phyloP scores from a whole-genome alignment of 2,797 vertebrate genomes.

The Sciaenops ocellatus region DNA sequence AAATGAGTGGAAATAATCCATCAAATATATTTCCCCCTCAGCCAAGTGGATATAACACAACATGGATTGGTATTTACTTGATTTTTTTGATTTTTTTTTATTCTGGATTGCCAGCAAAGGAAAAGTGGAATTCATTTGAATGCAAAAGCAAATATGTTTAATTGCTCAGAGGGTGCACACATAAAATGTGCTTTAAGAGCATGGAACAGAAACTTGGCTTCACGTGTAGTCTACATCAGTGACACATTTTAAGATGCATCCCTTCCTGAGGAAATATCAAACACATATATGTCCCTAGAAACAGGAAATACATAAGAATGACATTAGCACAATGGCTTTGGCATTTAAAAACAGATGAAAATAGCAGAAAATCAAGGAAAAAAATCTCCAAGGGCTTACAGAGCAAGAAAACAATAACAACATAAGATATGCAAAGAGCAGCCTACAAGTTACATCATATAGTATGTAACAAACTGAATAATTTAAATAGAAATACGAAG shows the following conservation, averaged over 20 bases:
- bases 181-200: constrained; percentile 9
- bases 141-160: constrained; percentile 21
- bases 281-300: neutral
- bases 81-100: constrained; percentile 10
- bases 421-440: neutral
- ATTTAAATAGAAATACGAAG: neutral
- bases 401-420: neutral
- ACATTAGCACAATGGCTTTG: neutral
- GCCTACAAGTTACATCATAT: neutral
- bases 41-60: constrained; percentile 37
- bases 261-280: constrained; percentile 30
- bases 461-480: neutral
- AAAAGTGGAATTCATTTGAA: neutral
- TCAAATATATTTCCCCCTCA: constrained; percentile 56
- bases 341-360: neutral
- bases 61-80: neutral
- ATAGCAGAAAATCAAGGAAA: neutral
- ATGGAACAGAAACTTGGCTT: neutral
- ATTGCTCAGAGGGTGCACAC: neutral
- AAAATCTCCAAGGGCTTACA: neutral
- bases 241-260: neutral
- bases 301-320: neutral
- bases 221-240: neutral
- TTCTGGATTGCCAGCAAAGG: neutral
- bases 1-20: constrained; percentile 73